Evolutionary conservation across 1,140 invertebrate species (phyloP).

Genomic region (Anadara kagoshimensis): DNA sequence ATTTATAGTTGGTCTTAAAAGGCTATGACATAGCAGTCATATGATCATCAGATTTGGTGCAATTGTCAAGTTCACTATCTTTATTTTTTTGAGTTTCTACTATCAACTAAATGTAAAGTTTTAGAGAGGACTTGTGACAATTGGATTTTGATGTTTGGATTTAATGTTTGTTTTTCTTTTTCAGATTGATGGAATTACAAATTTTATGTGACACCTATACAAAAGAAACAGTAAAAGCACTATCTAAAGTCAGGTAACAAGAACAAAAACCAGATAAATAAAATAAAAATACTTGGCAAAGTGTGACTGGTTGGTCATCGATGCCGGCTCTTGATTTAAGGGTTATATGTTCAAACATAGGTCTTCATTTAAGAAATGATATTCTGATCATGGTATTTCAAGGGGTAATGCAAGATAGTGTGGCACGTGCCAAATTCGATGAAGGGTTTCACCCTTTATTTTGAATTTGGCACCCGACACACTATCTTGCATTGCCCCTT

Average conservation of each 20-base stretch:
- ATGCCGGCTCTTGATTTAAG: neutral
- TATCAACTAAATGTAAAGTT: too few relatives aligned
- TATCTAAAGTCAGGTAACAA: constrained; percentile 57
- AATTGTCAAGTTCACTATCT: too few relatives aligned
- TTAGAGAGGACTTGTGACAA: neutral
- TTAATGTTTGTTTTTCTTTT: constrained; percentile 25
- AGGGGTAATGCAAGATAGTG: too few relatives aligned
- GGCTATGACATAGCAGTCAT: too few relatives aligned
- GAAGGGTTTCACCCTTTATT: neutral
- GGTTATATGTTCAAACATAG: neutral
- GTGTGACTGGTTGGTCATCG: neutral
- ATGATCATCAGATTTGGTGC: too few relatives aligned
- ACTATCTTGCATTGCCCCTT: too few relatives aligned
- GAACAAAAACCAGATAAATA: neutral
- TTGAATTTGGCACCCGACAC: constrained; percentile 3
- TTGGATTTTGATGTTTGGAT: neutral
- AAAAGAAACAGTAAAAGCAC: constrained; percentile 62
- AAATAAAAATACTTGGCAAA: neutral
- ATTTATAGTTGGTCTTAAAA: too few relatives aligned
- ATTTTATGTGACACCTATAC: constrained; percentile 68
- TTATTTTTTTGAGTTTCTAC: too few relatives aligned
- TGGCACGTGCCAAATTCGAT: neutral
- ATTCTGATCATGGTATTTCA: too few relatives aligned
- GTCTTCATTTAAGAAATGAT: too few relatives aligned
- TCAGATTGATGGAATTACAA: constrained; percentile 61